Base-by-base conservation (phyloP, 1,140 invertebrate species). In the Homarus americanus region DNA sequence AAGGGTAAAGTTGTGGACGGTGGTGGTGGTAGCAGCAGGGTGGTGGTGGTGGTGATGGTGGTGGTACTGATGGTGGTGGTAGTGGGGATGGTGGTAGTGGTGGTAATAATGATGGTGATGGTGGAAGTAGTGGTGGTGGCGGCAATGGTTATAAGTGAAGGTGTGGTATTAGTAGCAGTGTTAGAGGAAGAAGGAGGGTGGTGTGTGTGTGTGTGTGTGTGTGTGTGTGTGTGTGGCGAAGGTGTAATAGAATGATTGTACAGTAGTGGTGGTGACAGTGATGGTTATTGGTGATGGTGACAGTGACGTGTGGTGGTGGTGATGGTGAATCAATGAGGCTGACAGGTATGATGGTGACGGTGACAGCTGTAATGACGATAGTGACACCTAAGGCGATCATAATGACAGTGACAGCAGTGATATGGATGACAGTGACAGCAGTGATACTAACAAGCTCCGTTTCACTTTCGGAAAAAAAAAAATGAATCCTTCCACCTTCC, bases 1-100 rank as follows among this genome's bases (percentile, higher is more conserved):
- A 63, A 90, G 87, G 80, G 87, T 90, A 90, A 87, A 90, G 49
- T 90, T 73, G 53, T 28, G 66, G 63, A 20, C 12, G 78, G 34
- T 41, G 41, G 36, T 63, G 72, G 28, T 12, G 40, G 73, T 36
- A n/a, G n/a, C n/a, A n/a, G n/a, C n/a, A n/a, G n/a, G 72, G 28
- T 12, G 40, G 73, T 36, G 36, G 76, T 32, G 58, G 76, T 40
- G 53, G 40, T 79, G 40, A 32, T 82, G 44, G 44, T 66, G 53
- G 15, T n/a, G 41, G 10, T n/a, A 41, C 24, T 28, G 73, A n/a
- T 75, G 24, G 38, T 69, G 40, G 80, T 38, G 49, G 34, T 34
- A 28, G 40, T 20, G 66, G 58, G 28, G 20, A 28, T 32, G 83
- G 28, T 78, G 36, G 44, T 78, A 36, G 72, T 78, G 20, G 49